These are phyloP conservation scores for Borostomias antarcticus DNA, from an alignment of 2,797 vertebrate genomes.

Conservation along the genomic window DNA sequence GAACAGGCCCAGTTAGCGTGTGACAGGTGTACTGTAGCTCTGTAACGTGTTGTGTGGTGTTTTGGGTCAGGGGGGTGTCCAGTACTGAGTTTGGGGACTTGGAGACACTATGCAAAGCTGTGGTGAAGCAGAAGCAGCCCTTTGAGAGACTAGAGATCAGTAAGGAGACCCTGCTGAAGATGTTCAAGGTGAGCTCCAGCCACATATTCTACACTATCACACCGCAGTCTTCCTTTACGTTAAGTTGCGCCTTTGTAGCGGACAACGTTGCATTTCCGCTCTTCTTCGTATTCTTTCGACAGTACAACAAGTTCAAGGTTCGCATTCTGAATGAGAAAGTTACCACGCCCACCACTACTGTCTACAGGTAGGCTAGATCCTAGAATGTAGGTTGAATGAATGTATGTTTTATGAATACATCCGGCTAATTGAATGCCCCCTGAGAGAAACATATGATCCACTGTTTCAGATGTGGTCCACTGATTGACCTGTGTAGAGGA, in stretches of 20 bases:
- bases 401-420: too few species aligned
- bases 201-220: not conserved
- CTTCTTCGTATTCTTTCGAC: slow-evolving; percentile 14
- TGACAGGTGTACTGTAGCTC: not conserved
- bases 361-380: slow-evolving; percentile 84
- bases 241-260: not conserved
- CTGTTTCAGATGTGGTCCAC: slow-evolving; percentile 82
- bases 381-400: too few species aligned
- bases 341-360: slow-evolving; percentile 86
- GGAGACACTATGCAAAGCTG: slow-evolving; percentile 82
- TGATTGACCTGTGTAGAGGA: slow-evolving; percentile 94
- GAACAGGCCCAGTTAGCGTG: not conserved
- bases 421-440: too few species aligned
- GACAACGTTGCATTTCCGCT: slow-evolving; percentile 15
- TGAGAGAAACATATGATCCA: too few species aligned
- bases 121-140: slow-evolving; percentile 90
- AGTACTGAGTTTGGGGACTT: slow-evolving; percentile 85
- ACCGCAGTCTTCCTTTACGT: not conserved
- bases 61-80: slow-evolving; percentile 80
- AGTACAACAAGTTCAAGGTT: slow-evolving; percentile 97
- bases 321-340: slow-evolving; percentile 95
- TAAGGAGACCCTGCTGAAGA: slow-evolving; percentile 88
- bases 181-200: slow-evolving; percentile 87
- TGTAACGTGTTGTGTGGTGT: slow-evolving; percentile 42
- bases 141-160: slow-evolving; percentile 93